phyloP scores from a whole-genome alignment of 2,888 invertebrate species.

The Portevinia maculata region DNA sequence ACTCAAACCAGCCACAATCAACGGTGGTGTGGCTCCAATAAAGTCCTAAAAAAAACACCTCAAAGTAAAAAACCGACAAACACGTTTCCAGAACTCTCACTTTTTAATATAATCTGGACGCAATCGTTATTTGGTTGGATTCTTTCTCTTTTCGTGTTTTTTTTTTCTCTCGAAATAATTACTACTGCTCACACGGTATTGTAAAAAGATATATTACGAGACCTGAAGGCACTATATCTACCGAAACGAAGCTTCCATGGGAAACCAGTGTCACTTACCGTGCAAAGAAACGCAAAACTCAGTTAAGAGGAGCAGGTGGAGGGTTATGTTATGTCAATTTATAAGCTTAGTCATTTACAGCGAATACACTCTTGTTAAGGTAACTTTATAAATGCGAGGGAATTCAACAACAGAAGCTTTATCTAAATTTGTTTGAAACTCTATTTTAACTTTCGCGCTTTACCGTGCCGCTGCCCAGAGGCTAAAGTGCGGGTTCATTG shows the following conservation, averaged over 20 bases:
- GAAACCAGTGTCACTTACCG: constrained; percentile 26
- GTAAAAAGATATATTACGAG: constrained; percentile 14
- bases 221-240: constrained; percentile 10
- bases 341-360: constrained; percentile 22
- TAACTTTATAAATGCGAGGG: constrained; percentile 21
- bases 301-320: constrained; percentile 49
- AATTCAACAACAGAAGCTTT: constrained; percentile 11
- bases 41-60: constrained; percentile 10
- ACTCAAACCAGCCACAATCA: constrained; percentile 27
- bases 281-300: constrained; percentile 37
- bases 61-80: constrained; percentile 44
- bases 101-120: constrained; percentile 72
- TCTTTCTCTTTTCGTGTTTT: constrained; percentile 62
- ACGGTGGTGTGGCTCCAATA: constrained; percentile 1
- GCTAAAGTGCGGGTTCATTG: constrained; percentile 56
- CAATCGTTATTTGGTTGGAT: constrained; percentile 68
- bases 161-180: constrained; percentile 27
- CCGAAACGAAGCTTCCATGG: constrained; percentile 25
- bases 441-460: constrained; percentile 65
- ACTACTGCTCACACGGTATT: constrained; percentile 1
- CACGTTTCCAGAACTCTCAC: constrained; percentile 73
- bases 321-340: constrained; percentile 48
- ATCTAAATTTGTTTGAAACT: constrained; percentile 18
- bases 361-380: background rate
- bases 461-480: constrained; percentile 24